Base-by-base conservation (phyloP, 2,113 vertebrate genomes). In the Callocephalon fimbriatum region DNA sequence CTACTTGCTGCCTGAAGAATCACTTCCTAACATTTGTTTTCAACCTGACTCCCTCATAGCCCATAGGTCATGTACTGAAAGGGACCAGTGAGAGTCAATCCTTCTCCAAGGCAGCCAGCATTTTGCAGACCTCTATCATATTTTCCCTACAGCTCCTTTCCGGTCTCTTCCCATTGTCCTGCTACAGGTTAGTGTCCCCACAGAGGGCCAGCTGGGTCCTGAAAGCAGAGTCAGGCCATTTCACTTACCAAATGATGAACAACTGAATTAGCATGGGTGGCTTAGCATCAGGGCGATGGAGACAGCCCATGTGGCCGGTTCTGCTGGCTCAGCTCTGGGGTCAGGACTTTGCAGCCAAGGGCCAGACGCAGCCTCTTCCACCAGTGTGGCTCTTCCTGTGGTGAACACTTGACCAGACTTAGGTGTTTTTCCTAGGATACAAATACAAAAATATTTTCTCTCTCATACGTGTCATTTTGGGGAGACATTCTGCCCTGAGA, bases 381-480 rank as follows among this genome's bases (percentile, higher is more conserved):
- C 84, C 47, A 32, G 50, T 4, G 14, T 56, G 44, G 74, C 71
- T 93, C 75, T 67, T 93, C 78, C 90, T 82, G 90, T 3, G 8
- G 74, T 8, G 3, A 94, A 3, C 32, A 8, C 47, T 88, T 75
- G 56, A 92, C 70, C 78, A 85, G 70, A 31, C n/a, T 94, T 75
- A 81, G 90, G 71, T 85, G 51, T 38, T 37, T 90, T 96, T 94
- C 66, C 92, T 94, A 90, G 81, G 92, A 90, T 86, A 94, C 81
- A 88, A 90, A 65, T 13, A 86, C 44, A 80, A 88, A 92, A 97
- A 91, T 88, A 91, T 93, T 95, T 94, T 92, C 70, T 12, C 65
- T 91, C 73, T 71, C 19, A 3, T 51, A 48, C 12, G 9, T 90
- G 77, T 85, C 66, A 63, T 86, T 94, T 83, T 90, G 78, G 78